Conservation (phyloP, 2,113 vertebrate genomes). For the Channa maculata region DNA sequence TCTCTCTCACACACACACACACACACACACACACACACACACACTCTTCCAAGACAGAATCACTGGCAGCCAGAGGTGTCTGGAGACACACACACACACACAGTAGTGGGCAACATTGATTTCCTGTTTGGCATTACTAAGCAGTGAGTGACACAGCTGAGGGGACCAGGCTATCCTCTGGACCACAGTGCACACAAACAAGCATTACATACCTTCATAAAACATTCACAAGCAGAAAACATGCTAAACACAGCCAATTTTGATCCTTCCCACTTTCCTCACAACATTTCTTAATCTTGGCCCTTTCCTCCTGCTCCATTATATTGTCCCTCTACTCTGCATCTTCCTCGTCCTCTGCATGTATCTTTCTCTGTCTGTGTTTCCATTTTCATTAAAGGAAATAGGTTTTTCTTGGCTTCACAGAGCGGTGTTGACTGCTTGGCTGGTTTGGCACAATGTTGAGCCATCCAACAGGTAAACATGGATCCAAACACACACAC, state of each 20-base stretch:
- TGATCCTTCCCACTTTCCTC: conserved; percentile 22
- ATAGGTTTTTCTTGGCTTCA: conserved; percentile 47
- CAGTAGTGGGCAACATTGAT: conserved; percentile 60
- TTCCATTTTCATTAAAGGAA: conserved; percentile 57
- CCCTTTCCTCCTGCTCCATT: conserved; percentile 6
- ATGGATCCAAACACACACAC: conserved; percentile 36
- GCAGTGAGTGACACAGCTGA: conserved; percentile 68
- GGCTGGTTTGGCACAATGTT: conserved; percentile 50
- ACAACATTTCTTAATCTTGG: conserved; percentile 35
- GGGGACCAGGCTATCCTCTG: conserved; percentile 53
- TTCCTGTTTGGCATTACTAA: conserved; percentile 75
- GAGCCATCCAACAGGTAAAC: conserved; percentile 61
- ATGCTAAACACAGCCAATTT: conserved; percentile 23
- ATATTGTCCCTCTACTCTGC: conserved; percentile 27
- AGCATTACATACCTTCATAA: conserved; percentile 15
- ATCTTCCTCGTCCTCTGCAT: conserved; percentile 28
- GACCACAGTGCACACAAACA: conserved; percentile 51
- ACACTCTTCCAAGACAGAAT: conserved; percentile 36
- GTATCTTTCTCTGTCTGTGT: conserved; percentile 17
- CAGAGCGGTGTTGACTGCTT: conserved; percentile 38
- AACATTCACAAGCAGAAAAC: conserved; percentile 5
- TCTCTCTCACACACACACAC: background rate
- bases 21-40: conserved; percentile 23
- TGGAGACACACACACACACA: conserved; percentile 38
- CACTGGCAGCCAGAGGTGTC: conserved; percentile 63